Evolutionary conservation across 2,113 vertebrate species (phyloP).

Genomic region (Notarius lentiginosus): DNA sequence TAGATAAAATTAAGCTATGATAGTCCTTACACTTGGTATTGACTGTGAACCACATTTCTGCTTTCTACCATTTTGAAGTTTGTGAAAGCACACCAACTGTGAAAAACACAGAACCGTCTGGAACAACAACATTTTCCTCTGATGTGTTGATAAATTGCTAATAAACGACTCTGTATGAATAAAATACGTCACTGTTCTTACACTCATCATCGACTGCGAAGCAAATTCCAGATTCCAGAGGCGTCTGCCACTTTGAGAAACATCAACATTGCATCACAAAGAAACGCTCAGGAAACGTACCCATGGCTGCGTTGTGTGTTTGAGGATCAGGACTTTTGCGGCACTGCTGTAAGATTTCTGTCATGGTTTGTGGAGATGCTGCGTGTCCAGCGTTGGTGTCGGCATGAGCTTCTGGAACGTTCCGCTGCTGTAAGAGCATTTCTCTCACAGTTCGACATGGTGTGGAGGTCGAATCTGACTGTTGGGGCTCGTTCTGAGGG

Average conservation of each 20-base stretch:
- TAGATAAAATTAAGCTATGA: not conserved
- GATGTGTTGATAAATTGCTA: not conserved
- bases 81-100: not conserved
- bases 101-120: not conserved
- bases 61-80: not conserved
- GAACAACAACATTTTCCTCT: not conserved
- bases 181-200: not conserved
- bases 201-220: not conserved
- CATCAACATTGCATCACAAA: not conserved
- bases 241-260: not conserved
- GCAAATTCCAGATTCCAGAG: not conserved
- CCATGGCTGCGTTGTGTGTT: not conserved
- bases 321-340: not conserved
- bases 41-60: not conserved
- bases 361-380: not conserved
- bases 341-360: not conserved
- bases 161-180: not conserved
- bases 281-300: not conserved
- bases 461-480: not conserved
- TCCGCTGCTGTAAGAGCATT: not conserved
- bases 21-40: not conserved
- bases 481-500: slow-evolving; percentile 14
- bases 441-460: not conserved
- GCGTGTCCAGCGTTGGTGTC: not conserved
- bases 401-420: not conserved